These are phyloP conservation scores for Drosophila repleta DNA, from an alignment of 1,140 invertebrate species.

Conservation along the genomic window DNA sequence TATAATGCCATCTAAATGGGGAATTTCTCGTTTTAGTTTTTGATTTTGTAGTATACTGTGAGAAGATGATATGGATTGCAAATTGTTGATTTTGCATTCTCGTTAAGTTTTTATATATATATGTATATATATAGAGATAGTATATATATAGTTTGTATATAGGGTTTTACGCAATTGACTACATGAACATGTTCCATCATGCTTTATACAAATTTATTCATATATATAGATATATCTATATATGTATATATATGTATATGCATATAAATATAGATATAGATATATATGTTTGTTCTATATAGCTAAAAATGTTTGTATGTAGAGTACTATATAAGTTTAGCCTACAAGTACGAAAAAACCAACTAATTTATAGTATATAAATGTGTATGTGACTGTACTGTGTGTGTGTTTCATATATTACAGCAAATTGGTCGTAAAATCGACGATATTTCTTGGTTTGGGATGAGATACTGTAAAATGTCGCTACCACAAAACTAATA, in stretches of 20 bases:
- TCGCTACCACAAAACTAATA: slow-evolving; percentile 53
- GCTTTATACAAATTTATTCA: slow-evolving; percentile 49
- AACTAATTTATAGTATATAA: slow-evolving; percentile 32
- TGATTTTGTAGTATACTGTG: slow-evolving; percentile 35
- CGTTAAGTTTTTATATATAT: slow-evolving; percentile 47
- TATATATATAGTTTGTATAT: slow-evolving; percentile 29
- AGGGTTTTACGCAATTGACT: slow-evolving; percentile 71
- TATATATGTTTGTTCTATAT: slow-evolving; percentile 46
- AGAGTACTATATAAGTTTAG: slow-evolving; percentile 34
- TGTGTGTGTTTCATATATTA: slow-evolving; percentile 43
- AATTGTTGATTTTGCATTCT: slow-evolving; percentile 51
- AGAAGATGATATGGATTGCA: slow-evolving; percentile 66
- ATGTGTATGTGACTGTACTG: slow-evolving; percentile 29
- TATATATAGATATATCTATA: slow-evolving; percentile 43
- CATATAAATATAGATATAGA: no score
- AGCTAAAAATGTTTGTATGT: slow-evolving; percentile 12
- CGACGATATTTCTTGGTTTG: slow-evolving; percentile 24
- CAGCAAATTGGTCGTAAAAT: slow-evolving; percentile 45
- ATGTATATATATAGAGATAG: slow-evolving; percentile 25
- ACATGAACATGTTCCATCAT: slow-evolving; percentile 75
- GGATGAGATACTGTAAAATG: slow-evolving; percentile 17
- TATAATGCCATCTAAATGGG: slow-evolving; percentile 58
- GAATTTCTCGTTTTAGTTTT: slow-evolving; percentile 19
- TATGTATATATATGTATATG: slow-evolving; percentile 16
- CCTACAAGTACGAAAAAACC: slow-evolving; percentile 55